Evolutionary conservation across 2,797 vertebrate species (phyloP).

Genomic region (Distichodus sexfasciatus): DNA sequence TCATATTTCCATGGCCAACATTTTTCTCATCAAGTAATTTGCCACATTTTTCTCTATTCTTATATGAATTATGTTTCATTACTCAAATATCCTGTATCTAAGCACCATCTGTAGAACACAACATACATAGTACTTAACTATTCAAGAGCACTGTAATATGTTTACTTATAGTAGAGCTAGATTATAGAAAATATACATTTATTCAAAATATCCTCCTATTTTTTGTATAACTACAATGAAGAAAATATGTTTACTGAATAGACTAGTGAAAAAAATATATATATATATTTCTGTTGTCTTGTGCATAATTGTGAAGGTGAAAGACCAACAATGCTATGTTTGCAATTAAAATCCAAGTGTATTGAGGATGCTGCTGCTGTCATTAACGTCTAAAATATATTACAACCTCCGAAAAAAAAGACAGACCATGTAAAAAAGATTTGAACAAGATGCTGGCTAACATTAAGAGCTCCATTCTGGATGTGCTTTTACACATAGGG

Average conservation of each 20-base stretch:
- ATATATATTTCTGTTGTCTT: conserved; percentile 42
- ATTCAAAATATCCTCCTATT: conserved; percentile 48
- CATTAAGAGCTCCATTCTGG: conserved; percentile 1
- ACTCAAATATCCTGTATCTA: conserved; percentile 39
- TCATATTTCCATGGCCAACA: not conserved
- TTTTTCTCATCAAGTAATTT: conserved; percentile 27
- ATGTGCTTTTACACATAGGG: not conserved
- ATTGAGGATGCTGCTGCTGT: conserved; percentile 42
- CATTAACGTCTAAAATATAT: conserved; percentile 41
- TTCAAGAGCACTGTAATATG: conserved; percentile 47
- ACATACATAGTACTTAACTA: conserved; percentile 40
- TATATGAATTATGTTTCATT: conserved; percentile 33
- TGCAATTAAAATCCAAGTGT: conserved; percentile 36
- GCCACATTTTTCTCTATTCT: conserved; percentile 47
- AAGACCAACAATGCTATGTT: conserved; percentile 37
- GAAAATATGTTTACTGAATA: conserved; percentile 45
- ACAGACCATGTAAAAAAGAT: not conserved
- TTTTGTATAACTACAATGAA: conserved; percentile 48
- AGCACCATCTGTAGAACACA: conserved; percentile 43
- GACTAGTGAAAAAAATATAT: conserved; percentile 37
- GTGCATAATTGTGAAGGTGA: conserved; percentile 44
- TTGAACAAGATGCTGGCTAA: conserved; percentile 2
- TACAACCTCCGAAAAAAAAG: conserved; percentile 11
- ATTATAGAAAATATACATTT: conserved; percentile 46
- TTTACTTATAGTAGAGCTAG: conserved; percentile 53